Evolutionary conservation across 2,888 invertebrate genomes (phyloP), one percentile per base, ranked within the genome.

Genomic region (Tetragonisca angustula): DNA sequence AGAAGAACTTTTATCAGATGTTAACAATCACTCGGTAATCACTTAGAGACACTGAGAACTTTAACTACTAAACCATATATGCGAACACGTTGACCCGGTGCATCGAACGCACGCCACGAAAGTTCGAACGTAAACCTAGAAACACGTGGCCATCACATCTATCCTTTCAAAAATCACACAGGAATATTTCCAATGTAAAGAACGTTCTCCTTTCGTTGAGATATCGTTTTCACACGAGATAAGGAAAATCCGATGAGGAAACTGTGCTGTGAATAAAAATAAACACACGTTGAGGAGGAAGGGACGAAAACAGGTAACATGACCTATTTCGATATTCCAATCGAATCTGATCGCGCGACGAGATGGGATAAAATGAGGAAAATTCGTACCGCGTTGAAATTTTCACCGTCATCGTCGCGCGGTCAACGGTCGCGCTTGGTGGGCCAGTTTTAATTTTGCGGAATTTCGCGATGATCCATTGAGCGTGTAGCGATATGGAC

Each of bases 331-430:
- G 49, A 62, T 32, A 54, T n/a, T 52, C 27, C 52, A 21, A 36
- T 9, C 21, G 17, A 43, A 36, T 11, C 11, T 13, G 5, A 3
- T 36, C 36, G n/a, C 52, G 4, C 43, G 27, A 11, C 4, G 19
- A n/a, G 5, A 32, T 36, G 43, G 13, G 50, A 2, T 27, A 15
- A 5, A 49, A 21, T 36, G n/a, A 43, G n/a, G 13, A 15, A 62
- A 49, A 52, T 27, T 80, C 93, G 61, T 92, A 94, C 94, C 93
- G 93, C 73, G 91, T 91, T 52, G 93, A 91, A 78, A 94, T 92
- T 92, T 94, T 94, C 76, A 94, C 93, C 65, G 94, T 94, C 94
- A 94, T 94, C 70, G 76, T 76, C 75, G 79, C 90, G 87, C 76
- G 61, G 1, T n/a, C 32, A 76, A 72, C 32, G 24, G 49, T 68